Base-by-base conservation (phyloP, 1,140 invertebrate genomes). In the Diabrotica undecimpunctata region DNA sequence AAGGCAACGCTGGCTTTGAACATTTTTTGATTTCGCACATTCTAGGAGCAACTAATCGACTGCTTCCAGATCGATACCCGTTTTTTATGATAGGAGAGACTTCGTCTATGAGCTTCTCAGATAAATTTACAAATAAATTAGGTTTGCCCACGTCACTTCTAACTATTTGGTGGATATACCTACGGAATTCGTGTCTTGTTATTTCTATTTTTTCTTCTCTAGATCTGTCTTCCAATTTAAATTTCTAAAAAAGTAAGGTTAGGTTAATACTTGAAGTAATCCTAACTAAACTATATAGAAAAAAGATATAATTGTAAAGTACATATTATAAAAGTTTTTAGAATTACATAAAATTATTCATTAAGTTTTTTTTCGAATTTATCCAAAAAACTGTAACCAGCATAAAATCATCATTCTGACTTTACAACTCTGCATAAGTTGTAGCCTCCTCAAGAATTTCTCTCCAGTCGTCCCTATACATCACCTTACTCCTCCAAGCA, bases 1-100 rank as follows among this genome's bases (percentile, higher is more conserved):
- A 93, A 0, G 94, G 92, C 71, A 96, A 77, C n/a, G 89, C 89
- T 2, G 80, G 75, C 61, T 85, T 83, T 7, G 77, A 79, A 77
- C 91, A 93, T 14, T 73, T 70, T 25, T 71, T 68, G 39, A 70
- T 60, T 54, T 75, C 72, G 61, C 76, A 77, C 12, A 66, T 61
- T 65, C 61, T 71, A 5, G 73, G 64, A 12, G 70, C 58, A 7
- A 75, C 72, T 2, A 76, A 54, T 38, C 69, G 57, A 51, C 70
- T 67, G 54, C 73, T 69, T 11, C 66, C 64, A 11, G 35, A 39
- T 12, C 53, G 56, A 53, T 58, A 53, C 35, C 52, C 63, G 55
- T 50, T 66, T 13, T 14, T 63, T 11, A 54, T 10, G 14, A n/a
- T 55, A 12, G 41, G 35, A 5, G 41, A 37, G 11, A 52, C 14